Base-by-base conservation (phyloP, 2,113 vertebrate genomes). In the Prionailurus bengalensis region DNA sequence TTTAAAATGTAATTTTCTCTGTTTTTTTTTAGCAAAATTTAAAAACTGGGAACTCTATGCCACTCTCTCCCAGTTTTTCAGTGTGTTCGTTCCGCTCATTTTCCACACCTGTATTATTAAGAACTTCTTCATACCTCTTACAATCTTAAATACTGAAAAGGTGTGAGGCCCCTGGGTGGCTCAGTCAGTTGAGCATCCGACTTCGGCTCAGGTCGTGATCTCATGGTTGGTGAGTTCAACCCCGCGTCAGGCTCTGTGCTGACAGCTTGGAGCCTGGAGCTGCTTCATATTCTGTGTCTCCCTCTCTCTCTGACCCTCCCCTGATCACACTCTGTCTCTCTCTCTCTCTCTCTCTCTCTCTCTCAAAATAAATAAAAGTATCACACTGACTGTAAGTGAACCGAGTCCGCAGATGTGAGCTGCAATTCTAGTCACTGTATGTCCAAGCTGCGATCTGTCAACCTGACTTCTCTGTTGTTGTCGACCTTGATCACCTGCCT, bases 351-450 rank as follows among this genome's bases (percentile, higher is more conserved):
- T 21, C 58, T 42, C 39, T 19, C 19, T 58, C 58, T 61, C 19
- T 61, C 58, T 58, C 55, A 6, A 58, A 58, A 58, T 65, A 65
- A 65, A 65, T 29, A 21, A 58, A 23, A 58, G 19, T 7, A 36
- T 31, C 17, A 45, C 84, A 13, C 19, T 16, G 9, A 15, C 1
- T 7, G 3, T 31, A 8, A 31, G 16, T 1, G 4, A 27, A 9
- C 4, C 0, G 23, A 29, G 31, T 16, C 39, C 21, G 1, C 51
- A 6, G 85, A n/a, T 14, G 2, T 25, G 12, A 74, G 71, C 9
- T 14, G 10, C 45, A 7, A 21, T 12, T 21, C 61, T 9, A 13
- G 7, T 33, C 1, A 0, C 14, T 4, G 31, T 0, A 0, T 17
- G 0, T 7, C 9, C 1, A 13, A 48, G 19, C 42, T n/a, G 61